These are phyloP conservation scores for Popillia japonica DNA, from an alignment of 1,140 invertebrate species.

Conservation along the genomic window DNA sequence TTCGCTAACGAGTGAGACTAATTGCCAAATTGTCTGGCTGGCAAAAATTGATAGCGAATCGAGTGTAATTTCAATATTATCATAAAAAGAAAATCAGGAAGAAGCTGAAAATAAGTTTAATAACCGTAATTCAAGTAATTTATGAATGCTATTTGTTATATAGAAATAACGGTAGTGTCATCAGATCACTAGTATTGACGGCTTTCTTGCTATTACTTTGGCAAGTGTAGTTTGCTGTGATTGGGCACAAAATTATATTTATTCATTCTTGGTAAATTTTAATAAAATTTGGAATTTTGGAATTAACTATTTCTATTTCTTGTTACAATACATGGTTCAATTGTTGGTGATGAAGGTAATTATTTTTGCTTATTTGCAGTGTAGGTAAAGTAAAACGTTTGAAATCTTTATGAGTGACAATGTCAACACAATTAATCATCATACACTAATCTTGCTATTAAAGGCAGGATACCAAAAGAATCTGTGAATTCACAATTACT, in stretches of 20 bases:
- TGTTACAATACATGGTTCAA: too few relatives aligned
- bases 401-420: too few relatives aligned
- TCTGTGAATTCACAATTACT: too few relatives aligned
- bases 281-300: too few relatives aligned
- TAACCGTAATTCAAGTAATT: not conserved
- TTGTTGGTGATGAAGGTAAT: too few relatives aligned
- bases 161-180: not conserved
- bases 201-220: not conserved
- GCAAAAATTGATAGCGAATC: not conserved
- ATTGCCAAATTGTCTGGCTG: not conserved
- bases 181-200: not conserved
- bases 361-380: too few relatives aligned
- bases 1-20: constrained; percentile 3
- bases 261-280: too few relatives aligned
- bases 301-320: too few relatives aligned
- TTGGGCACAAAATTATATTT: not conserved
- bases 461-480: too few relatives aligned
- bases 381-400: too few relatives aligned
- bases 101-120: not conserved
- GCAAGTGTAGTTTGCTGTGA: not conserved
- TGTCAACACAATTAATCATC: too few relatives aligned
- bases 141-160: not conserved
- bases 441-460: too few relatives aligned
- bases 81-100: constrained; percentile 14
- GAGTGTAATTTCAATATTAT: not conserved